Evolutionary conservation across 2,113 vertebrate species (phyloP), one percentile per base, ranked within the genome.

Genomic region (Neogobius melanostomus): DNA sequence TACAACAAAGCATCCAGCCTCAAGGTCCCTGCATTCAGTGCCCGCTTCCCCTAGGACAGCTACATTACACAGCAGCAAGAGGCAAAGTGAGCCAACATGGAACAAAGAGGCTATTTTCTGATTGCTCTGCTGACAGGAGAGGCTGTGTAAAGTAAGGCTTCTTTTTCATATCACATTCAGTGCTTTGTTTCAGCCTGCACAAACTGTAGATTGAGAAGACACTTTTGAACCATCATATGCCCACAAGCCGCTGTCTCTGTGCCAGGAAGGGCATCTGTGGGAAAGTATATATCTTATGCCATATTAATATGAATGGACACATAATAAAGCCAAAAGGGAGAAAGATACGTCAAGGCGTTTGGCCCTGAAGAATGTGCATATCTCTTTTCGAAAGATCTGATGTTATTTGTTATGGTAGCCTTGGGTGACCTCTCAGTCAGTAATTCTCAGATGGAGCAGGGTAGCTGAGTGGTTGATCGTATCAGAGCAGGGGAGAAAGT

Each of bases 61-160:
- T 17, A 45, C 60, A 71, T 80, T 66, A 76, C 60, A 76, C 51
- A 66, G 69, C 28, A 11, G 61, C 51, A 64, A 64, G 56, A 57
- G 75, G 66, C 60, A 45, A 76, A 85, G 66, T 36, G 46, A 74
- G 71, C 59, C 62, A 66, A 66, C 49, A n/a, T 53, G 62, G 76
- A 68, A 71, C 16, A 72, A 74, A 72, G n/a, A 61, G 14, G 69
- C n/a, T 75, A 43, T 75, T 69, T 74, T 72, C 52, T 56, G 61
- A 44, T 80, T 50, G 48, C 68, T 61, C 44, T 16, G 50, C n/a
- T 17, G 43, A 74, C 59, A 2, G 0, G 48, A 71, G 63, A 49
- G 21, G 50, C 63, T 44, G 61, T 53, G 46, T 56, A 66, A 51
- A 69, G 36, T 10, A 45, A 44, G 42, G 14, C 11, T 45, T 61